Evolutionary conservation across 1,140 invertebrate genomes (phyloP).

Genomic region (Euborellia annulipes): DNA sequence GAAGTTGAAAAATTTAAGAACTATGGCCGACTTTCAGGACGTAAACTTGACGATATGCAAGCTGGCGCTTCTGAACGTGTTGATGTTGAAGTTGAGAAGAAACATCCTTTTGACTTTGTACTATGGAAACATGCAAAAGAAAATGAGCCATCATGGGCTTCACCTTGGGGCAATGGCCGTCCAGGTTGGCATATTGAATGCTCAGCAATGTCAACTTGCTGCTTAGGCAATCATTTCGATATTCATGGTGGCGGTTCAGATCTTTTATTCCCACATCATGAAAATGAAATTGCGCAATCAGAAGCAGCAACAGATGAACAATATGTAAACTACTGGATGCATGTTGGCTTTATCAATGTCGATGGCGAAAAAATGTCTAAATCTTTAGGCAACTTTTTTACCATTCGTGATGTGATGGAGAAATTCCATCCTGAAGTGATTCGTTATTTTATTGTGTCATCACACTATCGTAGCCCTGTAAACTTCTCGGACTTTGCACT

Average conservation of each 20-base stretch:
- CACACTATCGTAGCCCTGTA: no score
- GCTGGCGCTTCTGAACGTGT: constrained; percentile 1
- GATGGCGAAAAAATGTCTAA: no score
- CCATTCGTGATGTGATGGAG: no score
- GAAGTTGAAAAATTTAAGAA: background rate
- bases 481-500: no score
- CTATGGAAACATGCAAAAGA: background rate
- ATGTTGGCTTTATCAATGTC: no score
- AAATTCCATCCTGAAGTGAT: no score
- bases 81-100: background rate
- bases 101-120: background rate
- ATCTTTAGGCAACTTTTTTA: no score
- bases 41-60: background rate
- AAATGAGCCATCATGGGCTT: background rate
- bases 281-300: constrained; percentile 4
- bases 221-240: background rate
- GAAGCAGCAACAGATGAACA: no score
- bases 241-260: constrained; percentile 3
- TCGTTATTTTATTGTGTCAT: no score
- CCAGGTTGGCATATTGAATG: constrained; percentile 5
- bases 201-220: background rate
- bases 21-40: background rate
- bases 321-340: no score
- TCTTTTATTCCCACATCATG: constrained; percentile 1
- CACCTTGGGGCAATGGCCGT: background rate